phyloP scores from a whole-genome alignment of 2,888 invertebrate species.

The Macaria liturata region DNA sequence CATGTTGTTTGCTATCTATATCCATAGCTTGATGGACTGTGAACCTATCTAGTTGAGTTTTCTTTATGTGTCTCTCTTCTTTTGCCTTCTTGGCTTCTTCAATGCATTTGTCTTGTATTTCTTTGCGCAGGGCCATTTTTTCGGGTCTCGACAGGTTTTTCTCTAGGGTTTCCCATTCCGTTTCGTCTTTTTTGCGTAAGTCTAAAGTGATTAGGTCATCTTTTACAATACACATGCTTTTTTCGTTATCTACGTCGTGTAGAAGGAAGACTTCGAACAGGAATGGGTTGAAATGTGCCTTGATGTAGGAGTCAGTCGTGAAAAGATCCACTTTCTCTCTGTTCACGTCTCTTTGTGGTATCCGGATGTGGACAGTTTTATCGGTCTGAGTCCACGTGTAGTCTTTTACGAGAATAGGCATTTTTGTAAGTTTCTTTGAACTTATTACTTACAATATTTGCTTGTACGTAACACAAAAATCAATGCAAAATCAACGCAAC shows the following conservation, averaged over 20 bases:
- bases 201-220: slow-evolving; percentile 86
- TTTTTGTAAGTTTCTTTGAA: slow-evolving; percentile 42
- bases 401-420: slow-evolving; percentile 90
- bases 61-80: slow-evolving; percentile 79
- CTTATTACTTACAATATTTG: too few species aligned
- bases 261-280: slow-evolving; percentile 89
- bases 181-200: slow-evolving; percentile 83
- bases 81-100: slow-evolving; percentile 78
- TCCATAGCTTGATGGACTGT: slow-evolving; percentile 75
- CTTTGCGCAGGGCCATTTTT: slow-evolving; percentile 80
- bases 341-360: slow-evolving; percentile 85
- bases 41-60: slow-evolving; percentile 81
- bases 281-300: slow-evolving; percentile 88
- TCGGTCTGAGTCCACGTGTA: slow-evolving; percentile 89
- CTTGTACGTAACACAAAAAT: too few species aligned
- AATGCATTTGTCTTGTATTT: slow-evolving; percentile 82
- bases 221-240: slow-evolving; percentile 86
- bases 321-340: slow-evolving; percentile 87
- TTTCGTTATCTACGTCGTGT: slow-evolving; percentile 82
- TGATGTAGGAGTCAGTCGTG: slow-evolving; percentile 87
- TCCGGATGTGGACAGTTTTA: slow-evolving; percentile 83
- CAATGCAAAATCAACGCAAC: too few species aligned
- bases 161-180: slow-evolving; percentile 83
- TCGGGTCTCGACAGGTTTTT: slow-evolving; percentile 81
- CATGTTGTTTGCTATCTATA: slow-evolving; percentile 77